These are phyloP conservation scores for Zaprionus vittiger DNA, from an alignment of 1,140 invertebrate species.

Conservation along the genomic window DNA sequence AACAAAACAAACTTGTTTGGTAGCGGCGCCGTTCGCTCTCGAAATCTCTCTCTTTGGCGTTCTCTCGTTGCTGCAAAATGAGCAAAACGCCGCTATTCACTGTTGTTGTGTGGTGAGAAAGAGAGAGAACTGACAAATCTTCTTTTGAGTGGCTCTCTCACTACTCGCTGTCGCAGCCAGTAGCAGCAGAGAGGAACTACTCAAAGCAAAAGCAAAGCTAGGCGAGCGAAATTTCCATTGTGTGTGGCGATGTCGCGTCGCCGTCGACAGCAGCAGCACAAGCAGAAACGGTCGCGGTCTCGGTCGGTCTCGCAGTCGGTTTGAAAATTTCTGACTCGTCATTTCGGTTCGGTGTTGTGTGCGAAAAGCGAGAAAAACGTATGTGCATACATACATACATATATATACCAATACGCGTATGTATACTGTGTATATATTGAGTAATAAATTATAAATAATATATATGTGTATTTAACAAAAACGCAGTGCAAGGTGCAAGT, in stretches of 20 bases:
- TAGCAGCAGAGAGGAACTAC: conserved; percentile 31
- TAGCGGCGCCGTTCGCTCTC: conserved; percentile 31
- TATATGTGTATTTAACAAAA: conserved; percentile 40
- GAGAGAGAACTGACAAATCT: conserved; percentile 52
- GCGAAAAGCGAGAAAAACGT: conserved; percentile 67
- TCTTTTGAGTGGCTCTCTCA: conserved; percentile 67
- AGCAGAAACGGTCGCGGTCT: conserved; percentile 27
- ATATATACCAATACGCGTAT: conserved; percentile 24
- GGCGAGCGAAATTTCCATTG: conserved; percentile 84
- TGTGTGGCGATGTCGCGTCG: conserved; percentile 76
- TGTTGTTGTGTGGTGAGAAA: neutral
- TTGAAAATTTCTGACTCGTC: conserved; percentile 81
- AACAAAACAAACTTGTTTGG: conserved; percentile 71
- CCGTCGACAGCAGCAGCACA: conserved; percentile 41
- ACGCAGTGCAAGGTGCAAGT: conserved; percentile 53
- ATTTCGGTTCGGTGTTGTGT: conserved; percentile 62
- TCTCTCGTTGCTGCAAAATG: conserved; percentile 57
- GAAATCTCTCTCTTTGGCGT: conserved; percentile 19
- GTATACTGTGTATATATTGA: conserved; percentile 51
- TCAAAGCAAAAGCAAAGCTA: conserved; percentile 72
- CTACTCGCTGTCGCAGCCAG: conserved; percentile 57
- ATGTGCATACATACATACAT: conserved; percentile 37
- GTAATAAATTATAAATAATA: conserved; percentile 75
- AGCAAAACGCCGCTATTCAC: conserved; percentile 75
- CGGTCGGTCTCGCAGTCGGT: conserved; percentile 69